These are phyloP conservation scores for Montipora efflorescens DNA, from an alignment of 64 coral and sea anemone genomes.

Conservation along the genomic window DNA sequence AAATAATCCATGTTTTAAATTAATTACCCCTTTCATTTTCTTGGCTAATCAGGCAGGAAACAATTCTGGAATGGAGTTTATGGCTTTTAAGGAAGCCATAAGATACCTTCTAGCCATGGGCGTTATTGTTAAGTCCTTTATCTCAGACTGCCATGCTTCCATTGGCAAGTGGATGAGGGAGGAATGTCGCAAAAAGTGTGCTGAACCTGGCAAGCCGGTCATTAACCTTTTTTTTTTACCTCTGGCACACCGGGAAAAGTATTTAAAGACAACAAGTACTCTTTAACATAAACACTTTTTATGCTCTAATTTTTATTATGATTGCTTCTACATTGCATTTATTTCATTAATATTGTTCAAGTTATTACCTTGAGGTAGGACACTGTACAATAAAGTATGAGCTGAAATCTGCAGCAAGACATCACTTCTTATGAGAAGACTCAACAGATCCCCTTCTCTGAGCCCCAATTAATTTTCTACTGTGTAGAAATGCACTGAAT, in stretches of 20 bases:
- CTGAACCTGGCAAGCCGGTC: conserved; percentile 35
- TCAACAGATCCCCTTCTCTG: too few species aligned
- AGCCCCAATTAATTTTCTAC: too few species aligned
- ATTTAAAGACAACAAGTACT: neutral
- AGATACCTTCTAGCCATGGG: conserved; percentile 27
- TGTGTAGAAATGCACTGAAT: too few species aligned
- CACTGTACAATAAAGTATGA: too few species aligned
- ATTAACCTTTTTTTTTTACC: conserved; percentile 48
- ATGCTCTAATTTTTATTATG: neutral
- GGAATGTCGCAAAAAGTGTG: too few species aligned
- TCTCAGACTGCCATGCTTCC: conserved; percentile 38
- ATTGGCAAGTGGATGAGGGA: conserved; percentile 70
- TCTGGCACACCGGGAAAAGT: conserved; percentile 72
- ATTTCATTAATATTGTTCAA: too few species aligned
- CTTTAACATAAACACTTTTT: neutral
- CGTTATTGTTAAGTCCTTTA: conserved; percentile 41
- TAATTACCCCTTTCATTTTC: neutral
- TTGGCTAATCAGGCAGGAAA: conserved; percentile 67
- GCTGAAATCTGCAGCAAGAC: too few species aligned
- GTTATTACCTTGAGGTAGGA: too few species aligned
- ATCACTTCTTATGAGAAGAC: too few species aligned
- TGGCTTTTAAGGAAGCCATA: conserved; percentile 15
- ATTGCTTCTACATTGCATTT: too few species aligned
- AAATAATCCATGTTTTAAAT: too few species aligned
- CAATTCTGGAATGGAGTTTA: conserved; percentile 57